Evolutionary conservation across 1,140 invertebrate species (phyloP).

Genomic region (Prorops nasuta): DNA sequence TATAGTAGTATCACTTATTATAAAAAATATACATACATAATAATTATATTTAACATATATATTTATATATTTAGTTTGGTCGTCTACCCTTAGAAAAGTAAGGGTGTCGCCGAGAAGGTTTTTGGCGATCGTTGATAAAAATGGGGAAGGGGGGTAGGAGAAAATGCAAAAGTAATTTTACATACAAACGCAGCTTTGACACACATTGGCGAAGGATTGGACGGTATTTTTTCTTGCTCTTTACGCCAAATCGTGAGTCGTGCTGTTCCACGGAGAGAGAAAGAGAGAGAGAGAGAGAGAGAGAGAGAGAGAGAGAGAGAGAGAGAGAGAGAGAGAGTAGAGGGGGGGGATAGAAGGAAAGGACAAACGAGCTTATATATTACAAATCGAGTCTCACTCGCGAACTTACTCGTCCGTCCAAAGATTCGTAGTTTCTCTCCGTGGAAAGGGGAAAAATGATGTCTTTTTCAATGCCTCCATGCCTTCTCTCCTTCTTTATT

Average conservation of each 20-base stretch:
- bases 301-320: conserved; percentile 10
- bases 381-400: conserved; percentile 44
- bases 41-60: conserved; percentile 22
- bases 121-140: conserved; percentile 7
- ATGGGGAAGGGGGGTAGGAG: conserved; percentile 12
- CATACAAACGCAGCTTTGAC: no score
- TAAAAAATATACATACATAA: conserved; percentile 43
- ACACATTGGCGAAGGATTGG: neutral
- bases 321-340: conserved; percentile 3
- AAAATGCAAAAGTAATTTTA: conserved; percentile 6
- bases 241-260: neutral
- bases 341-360: conserved; percentile 7
- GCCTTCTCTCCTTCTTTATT: neutral
- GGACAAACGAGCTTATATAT: conserved; percentile 35
- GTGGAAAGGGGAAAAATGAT: conserved; percentile 6
- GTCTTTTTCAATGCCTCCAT: neutral
- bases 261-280: no score
- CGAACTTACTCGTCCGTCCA: conserved; percentile 17
- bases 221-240: neutral
- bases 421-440: conserved; percentile 14
- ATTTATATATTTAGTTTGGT: conserved; percentile 20
- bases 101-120: conserved; percentile 10
- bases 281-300: conserved; percentile 5
- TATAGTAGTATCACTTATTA: conserved; percentile 35
- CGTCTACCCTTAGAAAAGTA: conserved; percentile 28